These are phyloP conservation scores for Phenganax stokvisi DNA, from an alignment of 92 coral and sea anemone genomes.

Conservation along the genomic window DNA sequence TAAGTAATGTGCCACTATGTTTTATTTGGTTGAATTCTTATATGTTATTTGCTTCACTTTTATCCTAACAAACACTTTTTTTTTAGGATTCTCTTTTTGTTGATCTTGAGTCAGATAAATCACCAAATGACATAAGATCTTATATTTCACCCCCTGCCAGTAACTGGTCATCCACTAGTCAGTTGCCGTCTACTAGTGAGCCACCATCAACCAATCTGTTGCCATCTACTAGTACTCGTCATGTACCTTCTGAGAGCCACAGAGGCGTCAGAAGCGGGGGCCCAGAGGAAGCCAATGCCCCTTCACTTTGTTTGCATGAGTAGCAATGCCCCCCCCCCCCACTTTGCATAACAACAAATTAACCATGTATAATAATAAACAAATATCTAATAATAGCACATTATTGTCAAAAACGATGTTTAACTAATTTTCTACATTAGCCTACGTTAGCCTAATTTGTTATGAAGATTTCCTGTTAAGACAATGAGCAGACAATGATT, in stretches of 20 bases:
- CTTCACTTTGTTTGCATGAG: too few relatives aligned
- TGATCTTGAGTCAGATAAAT: conserved; percentile 10
- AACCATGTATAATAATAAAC: too few relatives aligned
- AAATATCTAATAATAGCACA: too few relatives aligned
- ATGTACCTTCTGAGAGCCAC: neutral
- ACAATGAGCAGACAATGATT: too few relatives aligned
- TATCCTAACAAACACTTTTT: neutral
- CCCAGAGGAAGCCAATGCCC: too few relatives aligned
- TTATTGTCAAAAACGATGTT: too few relatives aligned
- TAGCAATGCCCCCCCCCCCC: too few relatives aligned
- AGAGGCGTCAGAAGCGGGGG: too few relatives aligned
- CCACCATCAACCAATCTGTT: neutral
- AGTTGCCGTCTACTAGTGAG: neutral
- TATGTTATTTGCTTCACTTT: neutral
- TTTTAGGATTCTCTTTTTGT: neutral
- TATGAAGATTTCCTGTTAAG: too few relatives aligned
- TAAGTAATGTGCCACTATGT: neutral
- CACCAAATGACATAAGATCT: conserved; percentile 12
- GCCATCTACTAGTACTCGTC: neutral
- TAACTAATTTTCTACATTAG: too few relatives aligned
- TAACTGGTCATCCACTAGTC: conserved; percentile 13
- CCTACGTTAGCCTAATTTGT: too few relatives aligned
- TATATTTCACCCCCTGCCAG: neutral
- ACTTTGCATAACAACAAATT: too few relatives aligned
- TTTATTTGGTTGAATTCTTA: neutral